Evolutionary conservation across 1,140 invertebrate species (phyloP), one percentile per base, ranked within the genome.

Genomic region (Monomorium pharaonis): DNA sequence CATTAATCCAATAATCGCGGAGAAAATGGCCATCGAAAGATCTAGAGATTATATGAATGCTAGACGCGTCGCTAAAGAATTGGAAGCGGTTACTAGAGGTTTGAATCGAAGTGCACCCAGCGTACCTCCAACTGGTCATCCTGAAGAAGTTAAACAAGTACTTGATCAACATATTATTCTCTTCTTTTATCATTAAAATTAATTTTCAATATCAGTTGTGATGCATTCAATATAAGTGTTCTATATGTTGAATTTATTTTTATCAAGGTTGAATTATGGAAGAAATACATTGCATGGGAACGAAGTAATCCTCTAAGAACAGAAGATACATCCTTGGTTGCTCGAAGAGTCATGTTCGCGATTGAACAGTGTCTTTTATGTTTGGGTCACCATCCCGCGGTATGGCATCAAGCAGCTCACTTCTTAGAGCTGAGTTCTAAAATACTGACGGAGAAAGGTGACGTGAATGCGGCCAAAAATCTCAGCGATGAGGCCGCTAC

Each of bases 41-140:
- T 98, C 98, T 30, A 96, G 98, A 63, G 99, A 99, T 90, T 99
- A 99, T 93, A 99, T 99, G 98, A 99, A 99, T 95, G 99, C 99
- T 0, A 95, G 98, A 54, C 95, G 99, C 49, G 99, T 99, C n/a
- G 98, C 98, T 14, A 99, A 99, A 94, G 99, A 99, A 94, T 96
- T 99, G 91, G 99, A 99, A 95, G 98, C 97, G 0, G 97, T 99
- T 37, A 99, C 99, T 0, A 96, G 99, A 92, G 99, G 99, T 0
- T 95, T 99, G 0, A 99, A 99, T 94, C 96, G 98, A 75, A 99
- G 98, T 95, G 97, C 98, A 86, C 99, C 99, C 0, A 99, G 98
- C 67, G 97, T 99, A 2, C 99, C 99, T 49, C 99, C 99, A 0
- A 98, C 97, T 30, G 97, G 98, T 56, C 97, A 97, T 86, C 96